These are phyloP conservation scores for Peucedramus taeniatus DNA, from an alignment of 2,113 vertebrate species.

Conservation along the genomic window DNA sequence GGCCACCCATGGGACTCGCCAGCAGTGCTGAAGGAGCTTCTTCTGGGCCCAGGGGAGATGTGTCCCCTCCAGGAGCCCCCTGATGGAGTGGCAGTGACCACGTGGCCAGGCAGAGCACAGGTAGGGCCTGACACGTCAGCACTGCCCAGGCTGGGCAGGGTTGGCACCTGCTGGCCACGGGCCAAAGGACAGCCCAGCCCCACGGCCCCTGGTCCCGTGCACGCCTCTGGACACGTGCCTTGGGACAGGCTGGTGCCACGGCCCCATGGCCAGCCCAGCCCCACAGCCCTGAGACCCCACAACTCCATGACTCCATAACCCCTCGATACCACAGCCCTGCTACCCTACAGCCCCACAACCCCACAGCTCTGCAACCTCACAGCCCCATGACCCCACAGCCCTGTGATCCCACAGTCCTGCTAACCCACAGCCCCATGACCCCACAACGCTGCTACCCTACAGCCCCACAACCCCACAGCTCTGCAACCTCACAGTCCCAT, in stretches of 20 bases:
- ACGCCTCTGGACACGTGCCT: not conserved
- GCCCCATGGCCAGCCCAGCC: not conserved
- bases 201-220: rapidly evolving
- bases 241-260: not conserved
- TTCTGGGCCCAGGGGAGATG: not conserved
- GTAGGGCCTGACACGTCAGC: not conserved
- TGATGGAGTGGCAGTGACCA: not conserved
- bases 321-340: rapidly evolving
- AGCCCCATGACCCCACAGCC: not conserved
- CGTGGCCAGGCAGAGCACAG: rapidly evolving
- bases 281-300: not conserved
- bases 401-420: too few species aligned
- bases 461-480: not conserved
- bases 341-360: too few species aligned
- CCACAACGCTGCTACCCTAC: too few species aligned
- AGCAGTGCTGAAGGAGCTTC: not conserved
- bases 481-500: too few species aligned
- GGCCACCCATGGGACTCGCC: rapidly evolving
- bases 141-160: not conserved
- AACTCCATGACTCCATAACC: rapidly evolving
- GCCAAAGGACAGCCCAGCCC: not conserved
- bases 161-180: not conserved
- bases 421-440: rapidly evolving
- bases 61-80: not conserved
- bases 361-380: not conserved